phyloP scores from a whole-genome alignment of 2,797 vertebrate genomes.

The Channa striata region DNA sequence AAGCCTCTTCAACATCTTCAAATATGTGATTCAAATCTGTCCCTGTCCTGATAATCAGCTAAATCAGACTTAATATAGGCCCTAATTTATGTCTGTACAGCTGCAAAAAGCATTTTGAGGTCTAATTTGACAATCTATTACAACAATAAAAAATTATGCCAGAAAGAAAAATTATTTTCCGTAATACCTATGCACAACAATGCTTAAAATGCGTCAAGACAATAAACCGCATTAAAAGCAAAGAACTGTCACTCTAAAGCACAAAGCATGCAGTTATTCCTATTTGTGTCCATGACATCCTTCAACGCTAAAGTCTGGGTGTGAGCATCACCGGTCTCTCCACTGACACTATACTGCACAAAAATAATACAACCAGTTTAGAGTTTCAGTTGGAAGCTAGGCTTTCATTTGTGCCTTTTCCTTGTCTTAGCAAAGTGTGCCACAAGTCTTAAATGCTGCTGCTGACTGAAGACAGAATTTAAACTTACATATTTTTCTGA shows the following conservation, averaged over 20 bases:
- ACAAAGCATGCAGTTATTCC: not conserved
- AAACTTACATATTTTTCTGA: not conserved
- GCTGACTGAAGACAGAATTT: conserved; percentile 7
- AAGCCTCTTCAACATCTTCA: not conserved
- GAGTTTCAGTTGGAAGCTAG: not conserved
- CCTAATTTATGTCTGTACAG: no score
- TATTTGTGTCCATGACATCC: not conserved
- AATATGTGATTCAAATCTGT: not conserved
- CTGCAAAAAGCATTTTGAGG: no score
- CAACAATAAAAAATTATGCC: not conserved
- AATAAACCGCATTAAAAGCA: not conserved
- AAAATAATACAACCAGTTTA: not conserved
- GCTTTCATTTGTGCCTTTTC: not conserved
- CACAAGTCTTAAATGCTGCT: not conserved
- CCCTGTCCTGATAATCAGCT: not conserved
- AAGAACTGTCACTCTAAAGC: not conserved
- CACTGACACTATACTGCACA: not conserved
- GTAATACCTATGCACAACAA: not conserved
- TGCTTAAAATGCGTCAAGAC: no score
- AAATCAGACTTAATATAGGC: no score
- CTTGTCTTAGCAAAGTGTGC: not conserved
- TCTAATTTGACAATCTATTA: not conserved
- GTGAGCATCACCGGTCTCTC: conserved; percentile 1
- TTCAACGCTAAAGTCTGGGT: conserved; percentile 1
- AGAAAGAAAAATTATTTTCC: no score